Evolutionary conservation across 2,888 invertebrate species (phyloP).

Genomic region (Lasioglossum villosulum): DNA sequence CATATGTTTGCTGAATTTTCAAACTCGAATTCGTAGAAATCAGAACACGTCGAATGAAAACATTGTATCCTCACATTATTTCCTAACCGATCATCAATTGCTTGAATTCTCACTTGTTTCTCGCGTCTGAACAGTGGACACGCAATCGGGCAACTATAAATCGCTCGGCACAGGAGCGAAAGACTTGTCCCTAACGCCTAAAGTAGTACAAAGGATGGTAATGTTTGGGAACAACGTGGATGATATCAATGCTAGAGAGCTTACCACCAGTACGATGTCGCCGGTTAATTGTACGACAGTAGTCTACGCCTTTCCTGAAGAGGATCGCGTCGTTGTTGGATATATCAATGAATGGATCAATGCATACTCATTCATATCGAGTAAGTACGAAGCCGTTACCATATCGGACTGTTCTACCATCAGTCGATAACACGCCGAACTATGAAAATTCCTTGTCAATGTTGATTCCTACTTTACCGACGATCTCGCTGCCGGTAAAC

Average conservation of each 20-base stretch:
- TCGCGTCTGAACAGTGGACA: slow-evolving; percentile 77
- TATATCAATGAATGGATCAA: slow-evolving; percentile 90
- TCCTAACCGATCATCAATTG: no score
- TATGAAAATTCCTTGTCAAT: neutral
- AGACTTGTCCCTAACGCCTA: slow-evolving; percentile 74
- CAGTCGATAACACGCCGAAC: slow-evolving; percentile 29
- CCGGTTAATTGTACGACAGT: slow-evolving; percentile 85
- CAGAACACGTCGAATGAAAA: no score
- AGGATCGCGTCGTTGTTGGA: slow-evolving; percentile 86
- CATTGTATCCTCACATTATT: no score
- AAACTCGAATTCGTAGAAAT: no score
- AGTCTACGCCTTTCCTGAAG: slow-evolving; percentile 84
- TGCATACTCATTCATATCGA: slow-evolving; percentile 89
- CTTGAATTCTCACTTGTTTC: slow-evolving; percentile 55
- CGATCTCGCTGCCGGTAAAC: slow-evolving; percentile 5
- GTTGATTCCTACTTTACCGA: neutral
- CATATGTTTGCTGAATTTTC: no score
- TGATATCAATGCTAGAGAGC: slow-evolving; percentile 69
- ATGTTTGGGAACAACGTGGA: slow-evolving; percentile 75
- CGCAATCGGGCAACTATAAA: slow-evolving; percentile 78
- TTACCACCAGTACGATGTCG: slow-evolving; percentile 67
- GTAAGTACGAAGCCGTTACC: slow-evolving; percentile 86
- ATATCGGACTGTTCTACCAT: neutral
- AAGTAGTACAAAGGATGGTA: slow-evolving; percentile 71
- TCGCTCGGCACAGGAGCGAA: slow-evolving; percentile 75